Evolutionary conservation across 2,888 invertebrate genomes (phyloP).

Genomic region (Clitarchus hookeri): DNA sequence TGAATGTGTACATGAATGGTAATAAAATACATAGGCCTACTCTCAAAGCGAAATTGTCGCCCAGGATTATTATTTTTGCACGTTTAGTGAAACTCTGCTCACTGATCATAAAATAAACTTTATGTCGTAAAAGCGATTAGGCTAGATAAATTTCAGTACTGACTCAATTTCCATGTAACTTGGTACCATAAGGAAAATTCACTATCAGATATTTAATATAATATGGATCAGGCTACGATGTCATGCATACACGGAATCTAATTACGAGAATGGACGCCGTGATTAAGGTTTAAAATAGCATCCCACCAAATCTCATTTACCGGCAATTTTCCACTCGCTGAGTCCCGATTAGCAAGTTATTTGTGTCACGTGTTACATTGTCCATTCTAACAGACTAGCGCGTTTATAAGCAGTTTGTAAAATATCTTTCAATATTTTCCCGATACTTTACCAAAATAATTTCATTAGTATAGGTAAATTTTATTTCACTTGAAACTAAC

Average conservation of each 20-base stretch:
- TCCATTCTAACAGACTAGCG: neutral
- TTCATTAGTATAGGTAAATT: too few species aligned
- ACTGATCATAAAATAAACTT: too few species aligned
- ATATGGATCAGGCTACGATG: neutral
- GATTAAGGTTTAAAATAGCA: constrained; percentile 7
- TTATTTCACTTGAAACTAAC: neutral
- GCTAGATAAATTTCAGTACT: too few species aligned
- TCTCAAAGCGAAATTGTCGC: too few species aligned
- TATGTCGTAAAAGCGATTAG: too few species aligned
- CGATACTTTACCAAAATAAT: too few species aligned
- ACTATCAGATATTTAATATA: neutral
- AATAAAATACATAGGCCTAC: too few species aligned
- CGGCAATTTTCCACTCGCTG: neutral
- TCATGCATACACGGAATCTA: neutral
- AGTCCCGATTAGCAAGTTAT: neutral
- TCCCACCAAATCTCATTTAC: neutral
- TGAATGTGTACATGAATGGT: too few species aligned
- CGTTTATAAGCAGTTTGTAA: neutral
- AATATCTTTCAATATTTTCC: neutral
- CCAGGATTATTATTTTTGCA: too few species aligned
- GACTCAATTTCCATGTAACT: too few species aligned
- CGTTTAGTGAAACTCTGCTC: too few species aligned
- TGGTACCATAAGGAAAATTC: neutral
- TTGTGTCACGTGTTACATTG: neutral
- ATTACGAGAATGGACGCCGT: neutral